phyloP scores from a whole-genome alignment of 2,797 vertebrate genomes.

The Psittacula echo region DNA sequence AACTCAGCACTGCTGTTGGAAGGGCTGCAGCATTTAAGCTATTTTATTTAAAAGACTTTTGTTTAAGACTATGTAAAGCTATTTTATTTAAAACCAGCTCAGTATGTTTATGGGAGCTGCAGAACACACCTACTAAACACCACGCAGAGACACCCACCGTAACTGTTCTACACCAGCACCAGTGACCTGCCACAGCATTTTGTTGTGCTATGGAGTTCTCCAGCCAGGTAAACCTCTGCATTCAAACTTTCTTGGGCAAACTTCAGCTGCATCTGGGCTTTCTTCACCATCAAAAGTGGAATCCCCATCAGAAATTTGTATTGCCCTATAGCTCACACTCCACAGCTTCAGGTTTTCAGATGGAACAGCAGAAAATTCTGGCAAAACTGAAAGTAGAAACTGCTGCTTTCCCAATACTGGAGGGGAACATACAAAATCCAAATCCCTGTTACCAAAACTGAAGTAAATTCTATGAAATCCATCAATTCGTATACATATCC shows the following conservation, averaged over 20 bases:
- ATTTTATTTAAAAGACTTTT: neutral
- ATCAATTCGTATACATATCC: neutral
- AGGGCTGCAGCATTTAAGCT: neutral
- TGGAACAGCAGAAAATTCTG: neutral
- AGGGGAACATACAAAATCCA: neutral
- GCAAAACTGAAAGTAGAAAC: neutral
- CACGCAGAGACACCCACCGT: neutral
- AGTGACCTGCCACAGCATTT: neutral
- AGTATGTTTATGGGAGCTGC: neutral
- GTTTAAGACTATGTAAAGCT: neutral
- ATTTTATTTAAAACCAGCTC: neutral
- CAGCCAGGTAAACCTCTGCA: neutral
- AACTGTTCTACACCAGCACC: neutral
- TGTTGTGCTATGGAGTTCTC: neutral
- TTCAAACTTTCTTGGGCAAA: neutral
- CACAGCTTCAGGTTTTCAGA: neutral
- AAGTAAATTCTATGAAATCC: neutral
- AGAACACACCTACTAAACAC: neutral
- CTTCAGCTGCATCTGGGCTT: neutral
- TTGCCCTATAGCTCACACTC: neutral
- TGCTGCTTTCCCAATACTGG: neutral
- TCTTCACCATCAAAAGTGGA: neutral
- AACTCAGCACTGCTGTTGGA: accelerated
- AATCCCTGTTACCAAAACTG: neutral
- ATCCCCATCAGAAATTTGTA: neutral